Evolutionary conservation across 1,140 invertebrate genomes (phyloP), one percentile per base, ranked within the genome.

Genomic region (Linepithema humile): DNA sequence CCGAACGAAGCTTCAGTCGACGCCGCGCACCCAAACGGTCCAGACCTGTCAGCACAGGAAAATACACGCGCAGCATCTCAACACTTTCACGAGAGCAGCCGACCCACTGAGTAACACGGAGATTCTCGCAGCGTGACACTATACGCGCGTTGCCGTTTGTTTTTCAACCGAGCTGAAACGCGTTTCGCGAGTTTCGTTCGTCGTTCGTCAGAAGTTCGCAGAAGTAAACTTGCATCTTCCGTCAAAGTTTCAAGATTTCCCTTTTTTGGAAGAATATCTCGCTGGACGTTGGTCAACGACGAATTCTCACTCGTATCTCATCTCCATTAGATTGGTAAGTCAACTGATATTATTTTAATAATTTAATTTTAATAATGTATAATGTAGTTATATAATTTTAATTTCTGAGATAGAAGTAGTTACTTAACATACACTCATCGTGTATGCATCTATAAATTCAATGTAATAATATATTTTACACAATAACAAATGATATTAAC

Each of bases 1-100:
- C n/a, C n/a, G n/a, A n/a, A n/a, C 93, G 90, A 91, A 93, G 93
- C 92, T 94, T 94, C 94, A 94, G 94, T 94, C 94, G 91, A 94
- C 93, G 93, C 93, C 93, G 93, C 92, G 93, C 94, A 92, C 88
- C 93, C 94, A 94, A 94, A 94, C 93, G 93, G 92, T 94, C 93
- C 93, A 94, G 93, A 94, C 94, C 93, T 93, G 90, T 92, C 90
- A 89, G 90, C 88, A n/a, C 88, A 86, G 87, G 80, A 86, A 88
- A 84, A 83, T 75, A 85, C 84, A 78, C 86, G 86, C 87, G 75
- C 84, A 70, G 48, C 73, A 74, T 80, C 45, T 85, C 72, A 62
- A 35, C 57, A 35, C 43, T 67, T 77, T 67, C n/a, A 70, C 53
- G 38, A 60, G 67, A 60, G 67, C 65, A 45, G 83, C 62, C 69